Base-by-base conservation (phyloP, 2,888 invertebrate species). In the Clistopyga incitator region DNA sequence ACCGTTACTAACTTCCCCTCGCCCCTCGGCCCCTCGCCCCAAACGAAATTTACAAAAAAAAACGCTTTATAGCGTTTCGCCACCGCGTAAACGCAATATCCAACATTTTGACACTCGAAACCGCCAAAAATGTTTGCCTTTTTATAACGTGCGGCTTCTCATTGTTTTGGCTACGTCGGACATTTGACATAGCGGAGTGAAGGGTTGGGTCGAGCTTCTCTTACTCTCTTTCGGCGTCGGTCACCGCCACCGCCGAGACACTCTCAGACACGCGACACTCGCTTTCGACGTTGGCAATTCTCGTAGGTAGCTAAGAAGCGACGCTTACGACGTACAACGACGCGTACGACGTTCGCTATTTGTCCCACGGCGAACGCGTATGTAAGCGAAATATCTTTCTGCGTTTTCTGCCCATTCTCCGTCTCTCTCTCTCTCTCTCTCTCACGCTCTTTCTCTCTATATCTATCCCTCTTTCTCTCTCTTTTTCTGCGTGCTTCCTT, bases 91-190 rank as follows among this genome's bases (percentile, higher is more conserved):
- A 64, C 50, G 45, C n/a, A 8, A 20, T 13, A 38, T 20, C n/a
- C 42, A 65, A 38, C 45, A n/a, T 38, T 54, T 38, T 20, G 54
- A 42, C 15, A 38, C 70, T 56, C 38, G 42, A 42, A 54, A 56
- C 23, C 75, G 56, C 64, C 74, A 68, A 80, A 59, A 68, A 13
- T 4, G 29, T 59, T 59, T 64, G 13, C 15, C 20, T 25, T 42
- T 56, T 29, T 18, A 23, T 13, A 50, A 23, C 45, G 64, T 20
- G 77, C 71, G 25, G 76, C 64, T 72, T 82, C 77, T 3, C 77
- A 81, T 86, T 86, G 86, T 86, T 86, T 86, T 86, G 84, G 78
- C 81, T 56, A 47, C 75, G 82, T 80, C 56, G 76, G 72, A 81
- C 78, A 78, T 80, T 82, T 82, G 82, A 84, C 84, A 84, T 82